Base-by-base conservation (phyloP, 1,140 invertebrate genomes). In the Pygmarrhopalites habei region DNA sequence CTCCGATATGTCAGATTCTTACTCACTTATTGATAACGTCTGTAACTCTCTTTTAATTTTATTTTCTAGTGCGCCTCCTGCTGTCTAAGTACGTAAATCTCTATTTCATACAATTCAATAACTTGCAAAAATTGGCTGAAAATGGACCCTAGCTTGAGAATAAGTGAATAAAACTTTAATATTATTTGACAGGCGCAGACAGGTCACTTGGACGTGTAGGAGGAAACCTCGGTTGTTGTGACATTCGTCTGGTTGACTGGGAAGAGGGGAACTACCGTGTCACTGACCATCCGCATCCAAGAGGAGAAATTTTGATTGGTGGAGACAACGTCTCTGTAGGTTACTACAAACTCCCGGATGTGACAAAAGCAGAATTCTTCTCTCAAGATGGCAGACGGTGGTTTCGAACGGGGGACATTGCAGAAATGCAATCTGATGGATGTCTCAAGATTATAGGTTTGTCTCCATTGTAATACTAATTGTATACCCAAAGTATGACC, bases 331-430 rank as follows among this genome's bases (percentile, higher is more conserved):
- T 98, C 58, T 90, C 93, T 1, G 78, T 85, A 49, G 95, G 96
- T n/a, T 99, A 99, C 77, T 98, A 91, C 77, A 95, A 95, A 75
- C 83, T 92, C 63, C 81, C 85, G 5, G 85, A 87, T 43, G 91
- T 92, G 77, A 93, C 92, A 0, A n/a, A n/a, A n/a, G n/a, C n/a
- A n/a, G 93, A 97, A 75, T 99, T 96, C 78, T 86, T 87, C 60
- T 83, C 86, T 53, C 83, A 85, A 69, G 81, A 89, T 70, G 90
- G 89, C 0, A 82, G 80, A 64, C 79, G 87, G 62, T 96, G 93
- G 89, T 98, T 98, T 77, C 86, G 85, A 71, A 94, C 93, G 41
- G 96, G 96, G 2, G 95, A 99, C 77, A 92, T 99, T 78, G 95
- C 88, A 10, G 90, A 96, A 81, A 78, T 97, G 65, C 87, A 94